phyloP scores from a whole-genome alignment of 2,888 invertebrate species.

The Trachelus iudaicus region DNA sequence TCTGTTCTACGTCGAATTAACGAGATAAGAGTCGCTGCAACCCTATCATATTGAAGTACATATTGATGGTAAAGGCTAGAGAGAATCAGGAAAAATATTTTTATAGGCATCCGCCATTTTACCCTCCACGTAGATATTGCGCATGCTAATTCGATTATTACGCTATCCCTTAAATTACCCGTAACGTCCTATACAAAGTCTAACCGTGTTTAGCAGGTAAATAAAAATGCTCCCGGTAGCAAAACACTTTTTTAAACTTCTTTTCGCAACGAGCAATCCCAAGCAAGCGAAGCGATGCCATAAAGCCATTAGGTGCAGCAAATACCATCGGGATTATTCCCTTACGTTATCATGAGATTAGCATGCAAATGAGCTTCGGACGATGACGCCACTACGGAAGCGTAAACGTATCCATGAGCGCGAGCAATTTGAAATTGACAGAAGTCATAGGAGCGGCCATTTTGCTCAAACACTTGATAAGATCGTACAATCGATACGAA shows the following conservation, averaged over 20 bases:
- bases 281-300: neutral
- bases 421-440: neutral
- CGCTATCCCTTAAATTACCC: neutral
- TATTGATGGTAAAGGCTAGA: neutral
- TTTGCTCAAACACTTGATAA: neutral
- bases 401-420: neutral
- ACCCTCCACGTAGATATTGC: neutral
- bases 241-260: neutral
- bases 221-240: neutral
- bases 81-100: neutral
- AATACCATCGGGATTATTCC: neutral
- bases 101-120: neutral
- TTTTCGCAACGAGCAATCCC: neutral
- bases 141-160: neutral
- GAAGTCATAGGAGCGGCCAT: neutral
- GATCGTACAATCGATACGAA: neutral
- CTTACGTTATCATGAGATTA: neutral
- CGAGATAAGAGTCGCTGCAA: neutral
- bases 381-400: neutral
- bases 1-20: too few species aligned
- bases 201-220: neutral
- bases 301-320: neutral
- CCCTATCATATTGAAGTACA: neutral
- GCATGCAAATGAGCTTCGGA: neutral
- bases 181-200: neutral